Conservation (phyloP, 2,113 vertebrate species). For the Indicator indicator region DNA sequence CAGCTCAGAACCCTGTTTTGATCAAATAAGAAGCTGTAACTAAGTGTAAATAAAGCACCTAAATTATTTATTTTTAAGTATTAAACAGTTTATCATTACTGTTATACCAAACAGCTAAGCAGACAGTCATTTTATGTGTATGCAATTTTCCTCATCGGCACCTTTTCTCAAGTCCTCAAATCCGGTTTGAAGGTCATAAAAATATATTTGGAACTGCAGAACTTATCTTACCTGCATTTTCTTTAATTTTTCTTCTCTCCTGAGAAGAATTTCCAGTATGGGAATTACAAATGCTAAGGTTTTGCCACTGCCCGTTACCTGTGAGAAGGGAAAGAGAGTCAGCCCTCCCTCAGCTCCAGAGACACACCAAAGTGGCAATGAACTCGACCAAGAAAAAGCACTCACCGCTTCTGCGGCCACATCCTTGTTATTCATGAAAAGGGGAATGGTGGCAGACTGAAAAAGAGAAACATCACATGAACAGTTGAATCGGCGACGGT, state of each 20-base stretch:
- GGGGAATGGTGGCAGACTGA: conserved; percentile 92
- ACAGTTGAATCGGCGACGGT: accelerated
- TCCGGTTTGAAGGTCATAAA: accelerated
- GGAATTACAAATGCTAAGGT: conserved; percentile 96
- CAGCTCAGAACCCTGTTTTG: not conserved
- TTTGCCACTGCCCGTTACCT: conserved; percentile 98
- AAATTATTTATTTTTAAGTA: not conserved
- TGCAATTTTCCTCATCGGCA: accelerated
- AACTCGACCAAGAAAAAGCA: not conserved
- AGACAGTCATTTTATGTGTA: accelerated
- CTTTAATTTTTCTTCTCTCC: conserved; percentile 89
- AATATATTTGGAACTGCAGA: accelerated
- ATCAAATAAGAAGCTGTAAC: not conserved
- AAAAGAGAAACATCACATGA: not conserved
- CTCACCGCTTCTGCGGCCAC: conserved; percentile 95
- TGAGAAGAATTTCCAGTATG: conserved; percentile 89
- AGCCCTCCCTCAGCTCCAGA: not conserved
- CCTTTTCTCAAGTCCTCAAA: not conserved
- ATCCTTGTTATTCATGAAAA: conserved; percentile 97
- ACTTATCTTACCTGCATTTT: conserved; percentile 85
- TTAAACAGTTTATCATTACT: not conserved
- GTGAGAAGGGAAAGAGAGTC: not conserved
- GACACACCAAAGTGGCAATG: accelerated
- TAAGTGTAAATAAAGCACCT: not conserved
- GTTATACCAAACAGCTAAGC: not conserved